A percentile compares a stretch with the other conserved stretches of the same genome.
These are phyloP conservation scores for Camponotus vicinus DNA, from an alignment of 1,140 invertebrate genomes.

Conservation along the genomic window DNA sequence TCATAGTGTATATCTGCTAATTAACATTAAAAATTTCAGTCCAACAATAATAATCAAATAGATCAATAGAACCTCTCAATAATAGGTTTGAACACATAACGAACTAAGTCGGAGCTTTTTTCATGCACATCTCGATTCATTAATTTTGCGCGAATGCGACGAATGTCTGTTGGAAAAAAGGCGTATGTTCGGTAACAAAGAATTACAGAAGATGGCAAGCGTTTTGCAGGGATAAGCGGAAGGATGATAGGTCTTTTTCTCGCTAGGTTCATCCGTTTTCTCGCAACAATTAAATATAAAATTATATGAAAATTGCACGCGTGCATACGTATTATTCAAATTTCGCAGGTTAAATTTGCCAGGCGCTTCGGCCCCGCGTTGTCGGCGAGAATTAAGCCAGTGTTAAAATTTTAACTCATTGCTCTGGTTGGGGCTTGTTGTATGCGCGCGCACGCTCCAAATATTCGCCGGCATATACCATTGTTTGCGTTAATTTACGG, in stretches of 20 bases:
- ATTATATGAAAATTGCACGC: constrained; percentile 54
- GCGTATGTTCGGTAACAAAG: neutral
- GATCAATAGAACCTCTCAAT: neutral
- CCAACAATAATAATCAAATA: neutral
- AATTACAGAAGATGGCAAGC: neutral
- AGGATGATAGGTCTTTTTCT: constrained; percentile 34
- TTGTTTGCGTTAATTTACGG: constrained; percentile 70
- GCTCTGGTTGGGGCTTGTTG: neutral
- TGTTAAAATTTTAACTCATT: constrained; percentile 65
- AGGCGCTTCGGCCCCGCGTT: constrained; percentile 37
- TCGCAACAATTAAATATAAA: constrained; percentile 48
- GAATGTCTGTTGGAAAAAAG: neutral
- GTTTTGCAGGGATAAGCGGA: neutral
- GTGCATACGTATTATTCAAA: constrained; percentile 66
- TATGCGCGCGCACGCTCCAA: neutral
- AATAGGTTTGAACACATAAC: neutral
- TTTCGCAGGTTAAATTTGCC: constrained; percentile 62
- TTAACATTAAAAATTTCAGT: neutral
- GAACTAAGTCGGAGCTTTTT: neutral
- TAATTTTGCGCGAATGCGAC: neutral
- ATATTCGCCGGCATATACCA: constrained; percentile 25
- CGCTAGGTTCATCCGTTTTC: constrained; percentile 16
- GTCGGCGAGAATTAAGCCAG: constrained; percentile 56
- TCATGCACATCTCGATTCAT: neutral
- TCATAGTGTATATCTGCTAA: neutral